Percentiles rank a stretch among this genome's conserved stretches.
phyloP scores from a whole-genome alignment of 2,797 vertebrate genomes.

The Tangara arthus region DNA sequence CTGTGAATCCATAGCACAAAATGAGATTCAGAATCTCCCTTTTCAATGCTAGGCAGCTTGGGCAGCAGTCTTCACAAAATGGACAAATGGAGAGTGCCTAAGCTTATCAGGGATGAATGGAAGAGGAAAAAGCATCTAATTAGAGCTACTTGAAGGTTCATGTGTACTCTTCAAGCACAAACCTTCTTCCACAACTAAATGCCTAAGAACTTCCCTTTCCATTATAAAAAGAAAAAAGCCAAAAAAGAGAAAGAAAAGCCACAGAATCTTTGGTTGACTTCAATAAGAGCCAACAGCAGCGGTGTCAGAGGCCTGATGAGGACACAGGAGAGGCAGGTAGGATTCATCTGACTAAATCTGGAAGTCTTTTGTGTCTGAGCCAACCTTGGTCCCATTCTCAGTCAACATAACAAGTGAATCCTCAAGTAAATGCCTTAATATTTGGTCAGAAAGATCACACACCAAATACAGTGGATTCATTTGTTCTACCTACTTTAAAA shows the following conservation, averaged over 20 bases:
- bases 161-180: neutral
- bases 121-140: neutral
- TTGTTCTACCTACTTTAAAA: rapidly evolving
- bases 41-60: neutral
- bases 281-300: neutral
- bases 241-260: neutral
- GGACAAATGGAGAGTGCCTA: neutral
- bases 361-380: neutral
- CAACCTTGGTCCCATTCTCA: neutral
- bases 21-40: neutral
- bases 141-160: neutral
- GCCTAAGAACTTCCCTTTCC: neutral
- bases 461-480: neutral
- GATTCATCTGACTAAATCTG: neutral
- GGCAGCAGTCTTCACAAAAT: neutral
- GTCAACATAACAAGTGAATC: neutral
- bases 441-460: neutral
- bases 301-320: neutral
- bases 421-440: neutral
- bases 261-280: neutral
- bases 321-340: rapidly evolving
- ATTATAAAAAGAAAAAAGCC: neutral
- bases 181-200: neutral
- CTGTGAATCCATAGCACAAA: neutral
- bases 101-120: neutral